Conservation (phyloP, 1,140 invertebrate species). For the Trichoplusia ni region DNA sequence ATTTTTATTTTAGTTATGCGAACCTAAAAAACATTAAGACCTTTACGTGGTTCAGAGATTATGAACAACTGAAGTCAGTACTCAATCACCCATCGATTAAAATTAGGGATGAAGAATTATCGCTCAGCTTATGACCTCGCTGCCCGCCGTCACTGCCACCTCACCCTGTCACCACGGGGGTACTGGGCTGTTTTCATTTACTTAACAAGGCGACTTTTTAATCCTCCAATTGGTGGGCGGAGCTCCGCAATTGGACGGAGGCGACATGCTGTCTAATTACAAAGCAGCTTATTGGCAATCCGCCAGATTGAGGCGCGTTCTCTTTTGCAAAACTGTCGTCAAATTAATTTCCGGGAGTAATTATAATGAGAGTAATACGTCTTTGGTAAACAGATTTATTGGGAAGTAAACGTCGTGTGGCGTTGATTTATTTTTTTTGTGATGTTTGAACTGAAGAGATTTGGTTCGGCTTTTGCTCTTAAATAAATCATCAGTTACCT, state of each 20-base stretch:
- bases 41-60: no score
- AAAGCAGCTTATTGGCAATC: constrained; percentile 62
- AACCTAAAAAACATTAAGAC: no score
- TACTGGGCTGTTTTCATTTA: constrained; percentile 45
- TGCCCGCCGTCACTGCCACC: constrained; percentile 36
- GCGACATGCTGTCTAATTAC: constrained; percentile 75
- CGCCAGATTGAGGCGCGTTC: constrained; percentile 31
- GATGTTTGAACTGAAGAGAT: no score
- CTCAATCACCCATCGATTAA: not conserved
- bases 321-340: not conserved
- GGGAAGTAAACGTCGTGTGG: no score
- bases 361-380: constrained; percentile 9
- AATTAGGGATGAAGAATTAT: not conserved
- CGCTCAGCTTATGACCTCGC: constrained; percentile 41
- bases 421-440: no score
- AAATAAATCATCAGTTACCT: no score
- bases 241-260: constrained; percentile 42
- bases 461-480: no score
- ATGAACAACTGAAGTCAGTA: no score
- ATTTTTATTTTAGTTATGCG: no score
- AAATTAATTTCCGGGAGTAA: constrained; percentile 17
- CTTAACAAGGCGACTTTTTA: constrained; percentile 65
- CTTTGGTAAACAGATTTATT: constrained; percentile 11
- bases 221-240: constrained; percentile 71
- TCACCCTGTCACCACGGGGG: constrained; percentile 39